Conservation (phyloP, 2,888 invertebrate species). For the Norana najaformis region DNA sequence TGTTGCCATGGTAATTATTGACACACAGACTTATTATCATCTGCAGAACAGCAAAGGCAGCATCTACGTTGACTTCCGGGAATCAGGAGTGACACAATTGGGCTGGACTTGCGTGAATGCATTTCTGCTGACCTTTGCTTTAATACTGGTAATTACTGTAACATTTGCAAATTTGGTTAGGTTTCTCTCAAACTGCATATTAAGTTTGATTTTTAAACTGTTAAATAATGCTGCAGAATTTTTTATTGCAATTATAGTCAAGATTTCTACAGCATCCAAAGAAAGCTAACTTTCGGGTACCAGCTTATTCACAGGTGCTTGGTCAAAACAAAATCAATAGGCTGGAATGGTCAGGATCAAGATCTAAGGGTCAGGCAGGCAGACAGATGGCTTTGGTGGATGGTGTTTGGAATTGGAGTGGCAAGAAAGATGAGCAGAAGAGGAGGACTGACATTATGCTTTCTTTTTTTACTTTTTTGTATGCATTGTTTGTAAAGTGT, state of each 20-base stretch:
- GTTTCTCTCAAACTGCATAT: background rate
- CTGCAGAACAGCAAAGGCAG: background rate
- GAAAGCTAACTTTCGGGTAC: too few species aligned
- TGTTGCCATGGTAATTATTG: background rate
- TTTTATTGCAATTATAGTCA: too few species aligned
- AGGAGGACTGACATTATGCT: too few species aligned
- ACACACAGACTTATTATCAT: background rate
- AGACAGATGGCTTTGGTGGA: too few species aligned
- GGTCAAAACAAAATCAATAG: too few species aligned
- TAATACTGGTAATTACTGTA: constrained; percentile 16
- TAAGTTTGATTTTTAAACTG: background rate
- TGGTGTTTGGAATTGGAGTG: too few species aligned
- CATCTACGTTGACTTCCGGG: constrained; percentile 9
- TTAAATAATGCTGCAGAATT: background rate
- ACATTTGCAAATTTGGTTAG: background rate
- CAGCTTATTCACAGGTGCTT: too few species aligned
- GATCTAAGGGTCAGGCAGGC: too few species aligned
- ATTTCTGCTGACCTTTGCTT: background rate
- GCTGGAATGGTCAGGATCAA: too few species aligned
- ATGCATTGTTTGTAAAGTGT: background rate
- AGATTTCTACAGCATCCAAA: too few species aligned
- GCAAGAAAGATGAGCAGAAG: too few species aligned
- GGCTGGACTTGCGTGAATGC: constrained; percentile 22
- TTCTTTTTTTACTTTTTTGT: background rate
- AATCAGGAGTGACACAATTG: background rate